These are phyloP conservation scores for Myathropa florea DNA, from an alignment of 2,888 invertebrate genomes.

Conservation along the genomic window DNA sequence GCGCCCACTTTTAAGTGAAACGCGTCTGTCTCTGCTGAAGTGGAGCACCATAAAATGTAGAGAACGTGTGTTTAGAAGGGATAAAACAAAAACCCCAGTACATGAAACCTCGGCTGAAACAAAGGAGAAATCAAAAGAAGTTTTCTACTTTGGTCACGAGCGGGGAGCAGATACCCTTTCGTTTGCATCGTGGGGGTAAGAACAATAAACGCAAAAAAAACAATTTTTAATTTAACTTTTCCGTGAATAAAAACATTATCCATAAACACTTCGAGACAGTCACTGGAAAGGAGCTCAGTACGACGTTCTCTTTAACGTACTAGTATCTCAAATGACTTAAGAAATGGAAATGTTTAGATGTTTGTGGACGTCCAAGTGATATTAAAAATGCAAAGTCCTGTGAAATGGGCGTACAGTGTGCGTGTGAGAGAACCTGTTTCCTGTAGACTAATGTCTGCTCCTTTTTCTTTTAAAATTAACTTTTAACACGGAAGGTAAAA, in stretches of 20 bases:
- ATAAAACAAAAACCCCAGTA: slow-evolving; percentile 32
- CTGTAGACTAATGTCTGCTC: neutral
- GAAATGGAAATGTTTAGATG: neutral
- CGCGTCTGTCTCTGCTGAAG: slow-evolving; percentile 38
- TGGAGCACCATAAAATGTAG: neutral
- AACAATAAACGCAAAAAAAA: slow-evolving; percentile 55
- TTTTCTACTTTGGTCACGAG: slow-evolving; percentile 34
- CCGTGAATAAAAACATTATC: slow-evolving; percentile 67
- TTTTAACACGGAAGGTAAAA: too few species aligned
- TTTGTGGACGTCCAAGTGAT: neutral
- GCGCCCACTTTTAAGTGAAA: slow-evolving; percentile 28
- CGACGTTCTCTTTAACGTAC: neutral
- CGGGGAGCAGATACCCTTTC: slow-evolving; percentile 17
- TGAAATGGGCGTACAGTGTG: neutral
- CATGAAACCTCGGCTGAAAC: slow-evolving; percentile 27
- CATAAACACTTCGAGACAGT: slow-evolving; percentile 63
- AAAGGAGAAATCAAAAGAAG: slow-evolving; percentile 40
- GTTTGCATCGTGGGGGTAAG: slow-evolving; percentile 12
- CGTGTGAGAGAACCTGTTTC: neutral
- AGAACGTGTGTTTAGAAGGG: slow-evolving; percentile 39
- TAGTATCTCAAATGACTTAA: neutral
- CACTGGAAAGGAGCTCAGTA: neutral
- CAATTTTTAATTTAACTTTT: slow-evolving; percentile 71
- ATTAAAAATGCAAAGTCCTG: neutral
- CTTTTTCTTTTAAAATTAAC: too few species aligned